Evolutionary conservation across 2,113 vertebrate species (phyloP).

Genomic region (Lonchura striata): DNA sequence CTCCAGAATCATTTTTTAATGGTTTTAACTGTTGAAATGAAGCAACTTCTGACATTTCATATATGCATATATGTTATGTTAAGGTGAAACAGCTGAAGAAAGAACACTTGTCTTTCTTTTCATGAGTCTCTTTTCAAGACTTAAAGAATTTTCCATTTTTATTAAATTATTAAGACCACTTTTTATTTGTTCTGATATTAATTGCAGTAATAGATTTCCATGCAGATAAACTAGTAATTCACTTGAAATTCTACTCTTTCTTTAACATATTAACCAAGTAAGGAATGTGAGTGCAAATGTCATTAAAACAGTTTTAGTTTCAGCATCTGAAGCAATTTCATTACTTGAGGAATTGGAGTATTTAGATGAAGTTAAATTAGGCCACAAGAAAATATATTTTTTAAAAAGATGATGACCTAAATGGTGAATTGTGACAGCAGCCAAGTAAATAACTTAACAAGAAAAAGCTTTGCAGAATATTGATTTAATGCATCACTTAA

Average conservation of each 20-base stretch:
- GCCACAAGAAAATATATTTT: conserved; percentile 66
- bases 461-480: conserved; percentile 89
- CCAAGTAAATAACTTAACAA: conserved; percentile 89
- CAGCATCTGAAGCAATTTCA: not conserved
- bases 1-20: not conserved
- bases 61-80: not conserved
- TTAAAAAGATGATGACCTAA: conserved; percentile 80
- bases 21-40: not conserved
- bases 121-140: not conserved
- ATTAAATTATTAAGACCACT: not conserved
- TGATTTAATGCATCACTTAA: conserved; percentile 92
- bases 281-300: not conserved
- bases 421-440: conserved; percentile 84
- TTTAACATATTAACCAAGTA: not conserved
- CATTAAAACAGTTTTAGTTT: not conserved
- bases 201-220: not conserved
- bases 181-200: not conserved
- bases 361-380: conserved; percentile 61
- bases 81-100: not conserved
- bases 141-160: not conserved
- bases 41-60: not conserved
- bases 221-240: not conserved
- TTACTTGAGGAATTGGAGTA: not conserved
- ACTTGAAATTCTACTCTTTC: not conserved
- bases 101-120: not conserved